Base-by-base conservation (phyloP, 2,113 vertebrate species). In the Psephotus haematonotus region DNA sequence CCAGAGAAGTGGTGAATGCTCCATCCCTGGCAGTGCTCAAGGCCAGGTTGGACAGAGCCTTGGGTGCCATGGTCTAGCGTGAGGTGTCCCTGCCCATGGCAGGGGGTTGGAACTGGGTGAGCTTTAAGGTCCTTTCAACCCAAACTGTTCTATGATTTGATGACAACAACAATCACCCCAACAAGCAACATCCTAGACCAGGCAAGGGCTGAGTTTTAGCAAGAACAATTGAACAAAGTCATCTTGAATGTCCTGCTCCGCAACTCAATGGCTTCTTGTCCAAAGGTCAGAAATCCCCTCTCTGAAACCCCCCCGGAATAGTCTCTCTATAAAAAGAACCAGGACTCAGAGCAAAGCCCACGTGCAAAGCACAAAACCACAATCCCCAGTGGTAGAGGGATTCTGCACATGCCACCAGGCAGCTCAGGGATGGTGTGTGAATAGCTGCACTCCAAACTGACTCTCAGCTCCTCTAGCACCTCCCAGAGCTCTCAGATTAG, bases 251-350 rank as follows among this genome's bases (percentile, higher is more conserved):
- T 57, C 69, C 81, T 37, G 1, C 15, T 77, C 35, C 24, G 25
- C 0, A 1, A 39, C 47, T 49, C 4, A 0, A 37, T 8, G 41
- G 35, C 29, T 72, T 77, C 70, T 50, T 14, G 9, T 59, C 62
- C 80, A 96, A 94, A 95, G 94, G 93, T 93, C 88, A 96, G 90
- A 92, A 95, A 93, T 75, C 67, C 83, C 89, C 82, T 59, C 8
- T 1, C 22, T 0, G 4, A 86, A 95, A 89, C 16, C 27, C 47
- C 81, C 74, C 28, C 2, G 1, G 75, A 76, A 93, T 13, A 82
- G 79, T 43, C 24, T 24, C 84, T 41, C 94, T 92, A 90, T 85
- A 85, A 96, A 95, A 96, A 96, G 95, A 84, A 64, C 43, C 16
- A 55, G 37, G 44, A 81, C 55, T 96, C 85, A 14, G 33, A 52